A percentile compares a stretch with the other conserved stretches of the same genome.
Evolutionary conservation across 1,140 invertebrate species (phyloP).

Genomic region (Vanessa atalanta): DNA sequence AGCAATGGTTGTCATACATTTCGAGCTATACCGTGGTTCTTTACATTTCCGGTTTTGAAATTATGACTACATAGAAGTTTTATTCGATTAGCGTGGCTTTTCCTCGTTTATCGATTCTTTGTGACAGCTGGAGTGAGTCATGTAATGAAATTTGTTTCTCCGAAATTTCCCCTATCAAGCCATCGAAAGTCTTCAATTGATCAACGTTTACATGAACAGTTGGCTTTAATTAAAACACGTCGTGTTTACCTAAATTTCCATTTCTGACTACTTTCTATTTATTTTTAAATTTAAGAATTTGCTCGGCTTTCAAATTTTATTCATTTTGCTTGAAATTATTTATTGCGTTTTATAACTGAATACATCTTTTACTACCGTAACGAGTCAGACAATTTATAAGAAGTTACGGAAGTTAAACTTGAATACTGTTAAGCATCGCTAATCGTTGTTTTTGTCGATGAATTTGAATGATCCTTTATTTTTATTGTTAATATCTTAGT

Average conservation of each 20-base stretch:
- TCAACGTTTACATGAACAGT: conserved; percentile 15
- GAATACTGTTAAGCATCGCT: no score
- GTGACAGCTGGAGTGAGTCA: conserved; percentile 37
- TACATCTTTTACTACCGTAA: no score
- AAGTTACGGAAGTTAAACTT: no score
- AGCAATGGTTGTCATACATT: not conserved
- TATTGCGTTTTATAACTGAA: no score
- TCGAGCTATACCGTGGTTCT: not conserved
- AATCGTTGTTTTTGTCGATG: no score
- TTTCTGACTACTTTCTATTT: not conserved
- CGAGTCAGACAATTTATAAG: no score
- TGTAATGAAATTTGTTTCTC: conserved; percentile 32
- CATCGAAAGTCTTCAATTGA: conserved; percentile 31
- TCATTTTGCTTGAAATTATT: no score
- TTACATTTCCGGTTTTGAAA: conserved; percentile 11
- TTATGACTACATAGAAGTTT: conserved; percentile 10
- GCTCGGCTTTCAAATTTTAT: no score
- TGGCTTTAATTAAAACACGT: conserved; percentile 2
- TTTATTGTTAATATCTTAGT: no score
- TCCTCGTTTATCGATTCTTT: conserved; percentile 32
- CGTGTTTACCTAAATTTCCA: not conserved
- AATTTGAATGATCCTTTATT: no score
- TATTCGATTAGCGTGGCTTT: conserved; percentile 22
- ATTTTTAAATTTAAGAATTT: not conserved
- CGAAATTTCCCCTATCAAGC: conserved; percentile 32